Evolutionary conservation across 2,113 vertebrate species (phyloP).

Genomic region (Solenodon paradoxus): DNA sequence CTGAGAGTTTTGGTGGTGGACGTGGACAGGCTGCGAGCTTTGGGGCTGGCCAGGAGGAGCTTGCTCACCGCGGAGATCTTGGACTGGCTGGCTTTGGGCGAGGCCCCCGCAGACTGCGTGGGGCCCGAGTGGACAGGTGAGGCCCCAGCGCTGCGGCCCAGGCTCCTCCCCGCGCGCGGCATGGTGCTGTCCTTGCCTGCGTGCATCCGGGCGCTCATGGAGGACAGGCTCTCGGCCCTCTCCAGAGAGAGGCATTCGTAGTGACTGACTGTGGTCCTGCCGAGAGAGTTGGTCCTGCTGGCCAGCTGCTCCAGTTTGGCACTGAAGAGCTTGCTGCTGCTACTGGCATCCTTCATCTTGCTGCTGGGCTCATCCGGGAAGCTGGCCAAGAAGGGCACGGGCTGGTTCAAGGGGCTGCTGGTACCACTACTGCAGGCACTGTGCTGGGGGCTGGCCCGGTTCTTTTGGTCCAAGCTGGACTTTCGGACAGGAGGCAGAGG

Average conservation of each 20-base stretch:
- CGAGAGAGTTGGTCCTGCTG: slow-evolving; percentile 93
- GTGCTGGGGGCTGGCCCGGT: slow-evolving; percentile 94
- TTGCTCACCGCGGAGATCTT: slow-evolving; percentile 97
- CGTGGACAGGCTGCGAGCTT: slow-evolving; percentile 91
- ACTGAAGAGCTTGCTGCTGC: slow-evolving; percentile 93
- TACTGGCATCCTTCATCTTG: slow-evolving; percentile 86
- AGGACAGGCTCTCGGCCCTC: slow-evolving; percentile 91
- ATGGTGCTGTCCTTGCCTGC: slow-evolving; percentile 90
- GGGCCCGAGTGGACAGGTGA: slow-evolving; percentile 82
- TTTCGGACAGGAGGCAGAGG: slow-evolving; percentile 95
- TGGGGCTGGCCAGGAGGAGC: slow-evolving; percentile 94
- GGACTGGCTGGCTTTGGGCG: slow-evolving; percentile 89
- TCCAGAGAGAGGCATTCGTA: slow-evolving; percentile 95
- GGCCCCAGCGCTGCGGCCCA: slow-evolving; percentile 86
- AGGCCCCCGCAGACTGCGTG: slow-evolving; percentile 84
- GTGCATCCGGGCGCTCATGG: slow-evolving; percentile 86
- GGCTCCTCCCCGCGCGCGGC: slow-evolving; percentile 90
- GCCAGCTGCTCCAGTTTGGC: slow-evolving; percentile 95
- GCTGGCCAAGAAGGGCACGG: slow-evolving; percentile 78
- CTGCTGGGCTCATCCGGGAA: slow-evolving; percentile 84
- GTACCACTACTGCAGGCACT: slow-evolving; percentile 77
- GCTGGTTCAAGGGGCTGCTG: slow-evolving; percentile 80
- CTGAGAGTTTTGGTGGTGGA: slow-evolving; percentile 95
- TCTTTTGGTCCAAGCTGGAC: slow-evolving; percentile 96
- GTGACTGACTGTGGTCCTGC: slow-evolving; percentile 86